Evolutionary conservation across 2,113 vertebrate species (phyloP).

Genomic region (Beaufortia kweichowensis): DNA sequence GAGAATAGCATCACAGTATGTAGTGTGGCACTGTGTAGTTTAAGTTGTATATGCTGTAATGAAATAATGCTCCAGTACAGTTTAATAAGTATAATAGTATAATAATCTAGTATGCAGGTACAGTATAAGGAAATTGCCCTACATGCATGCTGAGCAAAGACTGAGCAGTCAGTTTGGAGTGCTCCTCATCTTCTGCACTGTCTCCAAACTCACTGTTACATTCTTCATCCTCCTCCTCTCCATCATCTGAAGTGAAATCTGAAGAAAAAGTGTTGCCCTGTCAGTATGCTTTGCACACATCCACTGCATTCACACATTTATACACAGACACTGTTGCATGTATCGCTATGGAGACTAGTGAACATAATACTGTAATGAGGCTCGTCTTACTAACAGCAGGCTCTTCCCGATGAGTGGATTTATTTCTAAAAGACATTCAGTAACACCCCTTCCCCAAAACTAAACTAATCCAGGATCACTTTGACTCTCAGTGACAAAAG

Average conservation of each 20-base stretch:
- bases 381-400: not conserved
- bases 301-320: slow-evolving; percentile 2
- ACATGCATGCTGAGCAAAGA: slow-evolving; percentile 66
- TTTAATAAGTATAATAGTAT: no score
- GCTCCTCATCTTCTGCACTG: slow-evolving; percentile 75
- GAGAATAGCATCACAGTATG: no score
- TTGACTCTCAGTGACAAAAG: not conserved
- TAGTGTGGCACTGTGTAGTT: no score
- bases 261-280: not conserved
- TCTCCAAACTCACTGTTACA: slow-evolving; percentile 68
- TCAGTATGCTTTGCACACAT: no score
- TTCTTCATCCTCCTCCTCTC: slow-evolving; percentile 64
- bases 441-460: not conserved
- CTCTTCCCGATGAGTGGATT: not conserved
- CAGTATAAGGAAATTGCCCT: not conserved
- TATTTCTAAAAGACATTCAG: not conserved
- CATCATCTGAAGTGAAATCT: slow-evolving; percentile 72
- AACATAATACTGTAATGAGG: slow-evolving; percentile 8
- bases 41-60: no score
- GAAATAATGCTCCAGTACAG: no score
- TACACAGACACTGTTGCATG: not conserved
- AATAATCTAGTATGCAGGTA: no score
- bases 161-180: slow-evolving; percentile 51
- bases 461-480: not conserved
- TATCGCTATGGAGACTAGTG: slow-evolving; percentile 8